phyloP scores from a whole-genome alignment of 1,140 invertebrate species.

The Zaprionus vittiger region DNA sequence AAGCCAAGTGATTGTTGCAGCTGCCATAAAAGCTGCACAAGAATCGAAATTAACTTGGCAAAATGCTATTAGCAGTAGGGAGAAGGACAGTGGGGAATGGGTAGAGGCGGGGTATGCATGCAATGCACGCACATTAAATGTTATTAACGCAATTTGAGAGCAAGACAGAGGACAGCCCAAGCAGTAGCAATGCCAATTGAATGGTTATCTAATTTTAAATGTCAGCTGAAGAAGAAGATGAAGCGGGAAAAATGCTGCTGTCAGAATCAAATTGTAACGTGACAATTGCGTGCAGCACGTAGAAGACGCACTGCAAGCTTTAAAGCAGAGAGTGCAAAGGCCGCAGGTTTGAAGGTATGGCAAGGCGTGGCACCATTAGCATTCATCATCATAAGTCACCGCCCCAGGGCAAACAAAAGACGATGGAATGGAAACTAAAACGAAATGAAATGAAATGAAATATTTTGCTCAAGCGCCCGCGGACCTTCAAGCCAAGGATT shows the following conservation, averaged over 20 bases:
- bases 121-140: constrained; percentile 69
- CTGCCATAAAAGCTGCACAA: constrained; percentile 64
- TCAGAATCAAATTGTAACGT: constrained; percentile 63
- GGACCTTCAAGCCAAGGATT: constrained; percentile 54
- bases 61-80: constrained; percentile 54
- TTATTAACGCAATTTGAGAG: constrained; percentile 68
- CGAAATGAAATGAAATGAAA: constrained; percentile 75
- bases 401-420: constrained; percentile 50
- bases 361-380: constrained; percentile 53
- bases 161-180: constrained; percentile 5
- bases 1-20: constrained; percentile 22
- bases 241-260: not conserved
- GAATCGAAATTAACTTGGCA: constrained; percentile 72
- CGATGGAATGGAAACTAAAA: constrained; percentile 22
- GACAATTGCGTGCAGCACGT: constrained; percentile 71
- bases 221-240: constrained; percentile 20
- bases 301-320: constrained; percentile 14
- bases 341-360: not conserved
- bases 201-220: constrained; percentile 77
- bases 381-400: constrained; percentile 84
- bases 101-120: not conserved
- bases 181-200: constrained; percentile 52
- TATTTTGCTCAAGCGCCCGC: constrained; percentile 60
- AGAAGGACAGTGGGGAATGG: not conserved
- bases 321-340: constrained; percentile 42